Conservation (phyloP, 2,113 vertebrate genomes). For the Eidolon helvum region DNA sequence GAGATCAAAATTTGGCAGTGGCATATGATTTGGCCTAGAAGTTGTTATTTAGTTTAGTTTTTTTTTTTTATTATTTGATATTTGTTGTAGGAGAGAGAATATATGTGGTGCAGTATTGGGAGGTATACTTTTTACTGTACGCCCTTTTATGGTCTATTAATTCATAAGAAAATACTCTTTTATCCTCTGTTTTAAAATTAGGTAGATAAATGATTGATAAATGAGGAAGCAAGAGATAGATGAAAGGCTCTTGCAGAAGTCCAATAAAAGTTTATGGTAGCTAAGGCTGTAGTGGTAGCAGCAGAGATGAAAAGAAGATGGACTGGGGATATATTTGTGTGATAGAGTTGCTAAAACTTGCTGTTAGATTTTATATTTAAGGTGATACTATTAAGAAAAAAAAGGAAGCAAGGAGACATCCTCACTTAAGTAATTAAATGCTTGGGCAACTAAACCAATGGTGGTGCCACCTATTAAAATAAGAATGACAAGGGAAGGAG, state of each 20-base stretch:
- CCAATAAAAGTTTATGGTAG: background rate
- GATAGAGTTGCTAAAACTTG: background rate
- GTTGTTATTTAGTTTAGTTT: background rate
- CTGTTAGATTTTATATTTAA: background rate
- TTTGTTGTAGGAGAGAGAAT: background rate
- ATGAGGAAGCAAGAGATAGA: background rate
- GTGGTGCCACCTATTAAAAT: background rate
- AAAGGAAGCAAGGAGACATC: background rate
- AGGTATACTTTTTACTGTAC: background rate
- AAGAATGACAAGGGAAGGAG: background rate
- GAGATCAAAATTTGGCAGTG: background rate
- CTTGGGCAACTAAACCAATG: background rate
- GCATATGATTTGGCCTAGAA: background rate
- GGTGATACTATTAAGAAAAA: background rate
- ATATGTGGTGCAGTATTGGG: background rate
- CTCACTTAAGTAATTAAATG: background rate
- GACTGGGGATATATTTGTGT: background rate
- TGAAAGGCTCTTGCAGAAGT: background rate
- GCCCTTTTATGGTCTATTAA: conserved; percentile 5
- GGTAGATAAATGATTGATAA: background rate
- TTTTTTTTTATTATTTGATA: background rate
- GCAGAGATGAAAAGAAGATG: background rate
- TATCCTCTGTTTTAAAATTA: conserved; percentile 30
- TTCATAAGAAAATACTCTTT: background rate
- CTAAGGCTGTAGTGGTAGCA: background rate